Base-by-base conservation (phyloP, 2,113 vertebrate species). In the Clupea harengus region DNA sequence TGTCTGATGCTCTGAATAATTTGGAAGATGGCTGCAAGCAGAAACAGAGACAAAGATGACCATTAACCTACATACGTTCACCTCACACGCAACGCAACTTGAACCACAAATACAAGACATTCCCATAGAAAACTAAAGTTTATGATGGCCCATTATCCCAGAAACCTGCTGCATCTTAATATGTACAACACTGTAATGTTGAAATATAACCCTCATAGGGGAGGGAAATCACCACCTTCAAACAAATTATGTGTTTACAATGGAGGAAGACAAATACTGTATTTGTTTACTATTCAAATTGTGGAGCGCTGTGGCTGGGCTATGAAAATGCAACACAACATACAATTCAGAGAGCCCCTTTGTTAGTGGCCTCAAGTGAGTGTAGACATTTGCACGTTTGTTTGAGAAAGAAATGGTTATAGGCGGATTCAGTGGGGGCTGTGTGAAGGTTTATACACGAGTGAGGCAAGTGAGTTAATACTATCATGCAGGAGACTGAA, bases 1-100 rank as follows among this genome's bases (percentile, higher is more conserved):
- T 95, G 95, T 18, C 95, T 91, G 93, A 96, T 95, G 88, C 95
- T 96, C 91, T 96, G 95, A 90, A 96, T 95, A 85, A 96, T 95
- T 93, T 96, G 95, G 90, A 96, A 96, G 88, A 96, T 95, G 46
- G 95, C 95, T 96, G 91, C 2, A 88, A 80, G 25, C 57, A 8
- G 85, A 47, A 72, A 25, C 64, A 28, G 3, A 80, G 44, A 28
- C 10, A 82, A 15, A 84, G 52, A 54, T 54, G 2, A 54, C 13
- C 52, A 54, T 54, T 54, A 54, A 54, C 52, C 52, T 54, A 54
- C 52, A 54, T 15, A 18, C 52, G 4, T 54, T 18, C 52, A 54
- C 2, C 52, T 5, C 2, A 4, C 17, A 54, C 17, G 52, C 52
- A 54, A 54, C 52, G 17, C 13, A 18, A 4, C 52, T 54, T 54